These are phyloP conservation scores for Drosophila parabipectinata DNA, from an alignment of 1,140 invertebrate genomes.

Conservation along the genomic window DNA sequence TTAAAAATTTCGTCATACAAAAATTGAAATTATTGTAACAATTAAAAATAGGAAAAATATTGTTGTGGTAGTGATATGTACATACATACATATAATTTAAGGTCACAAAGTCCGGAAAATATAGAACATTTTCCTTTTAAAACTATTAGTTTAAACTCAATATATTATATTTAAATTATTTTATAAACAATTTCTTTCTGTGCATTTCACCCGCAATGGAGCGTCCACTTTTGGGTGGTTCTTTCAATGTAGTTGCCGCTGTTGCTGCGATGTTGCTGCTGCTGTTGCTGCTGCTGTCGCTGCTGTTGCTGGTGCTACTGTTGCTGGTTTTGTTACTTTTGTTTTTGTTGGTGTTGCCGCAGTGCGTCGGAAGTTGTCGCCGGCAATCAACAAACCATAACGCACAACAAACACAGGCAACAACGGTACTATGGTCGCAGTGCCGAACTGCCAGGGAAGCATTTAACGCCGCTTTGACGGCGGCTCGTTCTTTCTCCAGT, in stretches of 20 bases:
- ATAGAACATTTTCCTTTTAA: no score
- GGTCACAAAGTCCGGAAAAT: no score
- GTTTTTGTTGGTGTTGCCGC: conserved; percentile 17
- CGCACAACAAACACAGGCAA: conserved; percentile 51
- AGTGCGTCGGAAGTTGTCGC: conserved; percentile 77
- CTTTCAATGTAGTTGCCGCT: conserved; percentile 9
- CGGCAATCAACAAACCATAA: conserved; percentile 79
- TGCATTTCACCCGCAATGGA: conserved; percentile 58
- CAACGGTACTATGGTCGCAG: conserved; percentile 62
- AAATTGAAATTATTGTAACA: no score
- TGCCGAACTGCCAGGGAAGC: conserved; percentile 40
- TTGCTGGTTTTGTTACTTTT: conserved; percentile 10
- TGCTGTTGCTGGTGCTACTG: conserved; percentile 23
- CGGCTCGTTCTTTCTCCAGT: conserved; percentile 3
- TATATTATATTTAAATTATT: no score
- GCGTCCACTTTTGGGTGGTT: conserved; percentile 42
- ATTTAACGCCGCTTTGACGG: conserved; percentile 69
- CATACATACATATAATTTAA: no score
- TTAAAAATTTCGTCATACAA: no score
- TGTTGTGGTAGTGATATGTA: no score
- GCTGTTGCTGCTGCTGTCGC: conserved; percentile 21
- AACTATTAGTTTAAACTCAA: neutral
- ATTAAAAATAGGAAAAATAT: no score
- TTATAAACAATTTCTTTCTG: neutral
- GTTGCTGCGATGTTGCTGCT: conserved; percentile 16